A percentile compares a stretch with the other conserved stretches of the same genome.
These are phyloP conservation scores for Aulostomus chinensis DNA, from an alignment of 2,797 vertebrate genomes.

Conservation along the genomic window DNA sequence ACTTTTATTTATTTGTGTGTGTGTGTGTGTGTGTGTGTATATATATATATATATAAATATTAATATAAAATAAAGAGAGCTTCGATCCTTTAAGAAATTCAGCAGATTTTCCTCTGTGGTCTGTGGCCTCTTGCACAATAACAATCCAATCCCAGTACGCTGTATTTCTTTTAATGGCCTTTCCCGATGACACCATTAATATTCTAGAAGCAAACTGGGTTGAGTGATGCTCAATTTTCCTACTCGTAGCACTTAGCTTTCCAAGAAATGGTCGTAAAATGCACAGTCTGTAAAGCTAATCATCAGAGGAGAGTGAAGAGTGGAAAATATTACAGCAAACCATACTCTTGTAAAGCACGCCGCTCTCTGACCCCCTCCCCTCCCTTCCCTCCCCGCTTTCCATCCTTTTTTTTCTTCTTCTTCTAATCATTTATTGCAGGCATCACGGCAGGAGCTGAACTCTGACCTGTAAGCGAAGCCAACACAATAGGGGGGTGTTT, in stretches of 20 bases:
- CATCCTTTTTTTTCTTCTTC: conserved; percentile 9
- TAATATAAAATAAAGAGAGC: too few species aligned
- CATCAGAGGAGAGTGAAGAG: conserved; percentile 19
- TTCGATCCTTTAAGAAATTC: background rate
- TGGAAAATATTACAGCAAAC: conserved; percentile 57
- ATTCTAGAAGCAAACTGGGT: conserved; percentile 36
- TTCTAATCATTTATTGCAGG: conserved; percentile 30
- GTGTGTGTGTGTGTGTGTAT: too few species aligned
- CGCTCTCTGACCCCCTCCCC: background rate
- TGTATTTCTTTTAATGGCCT: conserved; percentile 29
- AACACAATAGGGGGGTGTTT: conserved; percentile 58
- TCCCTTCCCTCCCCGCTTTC: conserved; percentile 17
- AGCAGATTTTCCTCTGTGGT: background rate
- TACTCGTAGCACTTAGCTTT: conserved; percentile 30
- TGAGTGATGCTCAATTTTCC: conserved; percentile 47
- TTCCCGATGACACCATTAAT: conserved; percentile 26
- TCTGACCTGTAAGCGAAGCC: conserved; percentile 58
- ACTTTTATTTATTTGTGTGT: too few species aligned
- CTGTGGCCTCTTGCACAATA: background rate
- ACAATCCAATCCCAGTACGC: background rate
- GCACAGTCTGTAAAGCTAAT: conserved; percentile 43
- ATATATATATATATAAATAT: background rate
- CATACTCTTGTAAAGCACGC: conserved; percentile 22
- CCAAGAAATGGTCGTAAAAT: conserved; percentile 41
- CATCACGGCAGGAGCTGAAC: conserved; percentile 51